Percentiles rank a stretch among this genome's conserved stretches.
phyloP scores from a whole-genome alignment of 2,888 invertebrate genomes.

The Gari tellinella region DNA sequence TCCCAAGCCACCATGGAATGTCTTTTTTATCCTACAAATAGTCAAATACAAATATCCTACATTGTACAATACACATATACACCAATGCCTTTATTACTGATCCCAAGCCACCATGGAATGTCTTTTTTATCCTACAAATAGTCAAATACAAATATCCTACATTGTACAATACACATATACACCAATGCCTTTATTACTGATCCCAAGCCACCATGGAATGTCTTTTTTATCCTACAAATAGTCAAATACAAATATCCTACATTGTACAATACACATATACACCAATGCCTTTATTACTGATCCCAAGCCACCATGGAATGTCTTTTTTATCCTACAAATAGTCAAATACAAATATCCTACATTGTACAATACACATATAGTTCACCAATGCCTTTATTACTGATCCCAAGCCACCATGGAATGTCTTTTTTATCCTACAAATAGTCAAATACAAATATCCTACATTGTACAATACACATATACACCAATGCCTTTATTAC shows the following conservation, averaged over 20 bases:
- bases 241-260: constrained; percentile 1
- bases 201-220: constrained; percentile 85
- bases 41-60: constrained; percentile 1
- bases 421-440: constrained; percentile 85
- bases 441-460: constrained; percentile 2
- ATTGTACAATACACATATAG: constrained; percentile 85
- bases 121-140: constrained; percentile 84
- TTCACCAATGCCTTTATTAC: constrained; percentile 86
- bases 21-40: constrained; percentile 84
- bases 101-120: constrained; percentile 85
- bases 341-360: too few relatives aligned
- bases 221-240: constrained; percentile 84
- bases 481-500: constrained; percentile 86
- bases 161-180: constrained; percentile 85
- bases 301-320: constrained; percentile 86
- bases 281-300: constrained; percentile 86
- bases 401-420: constrained; percentile 86
- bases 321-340: constrained; percentile 84
- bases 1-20: constrained; percentile 85
- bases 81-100: constrained; percentile 86
- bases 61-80: too few relatives aligned
- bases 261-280: too few relatives aligned
- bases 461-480: too few relatives aligned
- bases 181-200: constrained; percentile 86
- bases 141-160: too few relatives aligned